Evolutionary conservation across 2,797 vertebrate genomes (phyloP), one percentile per base, ranked within the genome.

Genomic region (Ambastaia sidthimunki): DNA sequence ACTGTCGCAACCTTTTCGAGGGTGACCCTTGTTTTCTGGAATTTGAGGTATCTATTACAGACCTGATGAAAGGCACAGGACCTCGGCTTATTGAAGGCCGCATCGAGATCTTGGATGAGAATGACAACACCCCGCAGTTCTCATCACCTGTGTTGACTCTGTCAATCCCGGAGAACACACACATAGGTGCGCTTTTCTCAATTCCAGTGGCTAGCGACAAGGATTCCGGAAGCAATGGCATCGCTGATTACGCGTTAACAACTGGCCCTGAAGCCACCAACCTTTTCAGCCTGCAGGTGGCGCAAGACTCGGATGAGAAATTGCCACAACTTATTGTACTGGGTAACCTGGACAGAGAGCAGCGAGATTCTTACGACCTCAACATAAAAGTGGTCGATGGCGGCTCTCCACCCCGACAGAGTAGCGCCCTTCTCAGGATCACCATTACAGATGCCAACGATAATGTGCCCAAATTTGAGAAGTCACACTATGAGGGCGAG

Each of bases 71-170:
- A 80, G 96, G 91, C 12, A 93, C 90, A 3, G 93, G 94, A 16
- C 96, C 97, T 0, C 93, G 97, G 72, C 92, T 99, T 16, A 94
- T 99, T 0, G 97, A 99, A 83, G 98, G 97, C n/a, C 95, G 96
- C 86, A 98, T 99, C 11, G 96, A 97, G 85, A 95, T 99, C 55
- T 88, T 94, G 54, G 98, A 99, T 86, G 96, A 98, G 86, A 99
- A 99, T 0, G 98, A 99, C 93, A 99, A 99, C 92, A 98, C 97
- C 0, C 98, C 98, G 0, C 98, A 98, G 91, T 99, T 99, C 44
- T 89, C 95, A 81, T 97, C 97, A 0, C 97, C 98, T 0, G 96
- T 99, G 81, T 94, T 99, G 80, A 94, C 94, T 0, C 88, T 99
- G 74, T 93, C 96, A 80, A 99, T 99, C 86, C 97, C 97, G 0